Percentiles rank a stretch among this genome's conserved stretches.
These are phyloP conservation scores for Chaetura pelagica DNA, from an alignment of 2,113 vertebrate species.

Conservation along the genomic window DNA sequence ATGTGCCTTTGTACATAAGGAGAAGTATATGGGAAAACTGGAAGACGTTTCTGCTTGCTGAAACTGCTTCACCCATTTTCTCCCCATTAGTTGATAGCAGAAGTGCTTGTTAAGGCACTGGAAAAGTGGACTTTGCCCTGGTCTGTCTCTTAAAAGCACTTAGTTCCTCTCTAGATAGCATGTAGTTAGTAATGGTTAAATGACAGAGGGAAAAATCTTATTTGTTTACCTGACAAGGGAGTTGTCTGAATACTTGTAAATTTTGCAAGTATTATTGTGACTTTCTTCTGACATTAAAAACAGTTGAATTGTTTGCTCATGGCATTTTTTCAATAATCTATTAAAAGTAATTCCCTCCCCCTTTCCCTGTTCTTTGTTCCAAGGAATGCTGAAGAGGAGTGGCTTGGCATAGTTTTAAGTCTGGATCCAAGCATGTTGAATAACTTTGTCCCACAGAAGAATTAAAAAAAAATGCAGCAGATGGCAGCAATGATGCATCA, in stretches of 20 bases:
- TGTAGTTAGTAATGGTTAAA: not conserved
- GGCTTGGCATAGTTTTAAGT: conserved; percentile 16
- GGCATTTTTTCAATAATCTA: conserved; percentile 22
- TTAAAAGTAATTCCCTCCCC: conserved; percentile 23
- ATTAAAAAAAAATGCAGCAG: conserved; percentile 60
- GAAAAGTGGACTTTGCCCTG: not conserved
- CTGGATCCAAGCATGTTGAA: conserved; percentile 2
- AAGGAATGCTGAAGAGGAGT: conserved; percentile 40
- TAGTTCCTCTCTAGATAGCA: not conserved
- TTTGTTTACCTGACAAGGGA: not conserved
- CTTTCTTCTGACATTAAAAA: not conserved
- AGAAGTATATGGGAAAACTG: not conserved
- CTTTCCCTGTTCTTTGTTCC: not conserved
- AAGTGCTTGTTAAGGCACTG: conserved; percentile 2
- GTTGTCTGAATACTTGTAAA: not conserved
- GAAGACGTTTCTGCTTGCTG: not conserved
- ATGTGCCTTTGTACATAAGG: not conserved
- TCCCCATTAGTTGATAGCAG: not conserved
- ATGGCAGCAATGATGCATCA: conserved; percentile 71
- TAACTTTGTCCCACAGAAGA: conserved; percentile 18
- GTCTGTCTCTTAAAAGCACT: not conserved
- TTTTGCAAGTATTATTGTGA: not conserved
- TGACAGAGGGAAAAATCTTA: not conserved
- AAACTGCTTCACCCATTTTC: not conserved
- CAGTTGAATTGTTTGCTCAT: conserved; percentile 11